A percentile compares a stretch with the other conserved stretches of the same genome.
Evolutionary conservation across 2,113 vertebrate species (phyloP).

Genomic region (Actenoides lindsayi): DNA sequence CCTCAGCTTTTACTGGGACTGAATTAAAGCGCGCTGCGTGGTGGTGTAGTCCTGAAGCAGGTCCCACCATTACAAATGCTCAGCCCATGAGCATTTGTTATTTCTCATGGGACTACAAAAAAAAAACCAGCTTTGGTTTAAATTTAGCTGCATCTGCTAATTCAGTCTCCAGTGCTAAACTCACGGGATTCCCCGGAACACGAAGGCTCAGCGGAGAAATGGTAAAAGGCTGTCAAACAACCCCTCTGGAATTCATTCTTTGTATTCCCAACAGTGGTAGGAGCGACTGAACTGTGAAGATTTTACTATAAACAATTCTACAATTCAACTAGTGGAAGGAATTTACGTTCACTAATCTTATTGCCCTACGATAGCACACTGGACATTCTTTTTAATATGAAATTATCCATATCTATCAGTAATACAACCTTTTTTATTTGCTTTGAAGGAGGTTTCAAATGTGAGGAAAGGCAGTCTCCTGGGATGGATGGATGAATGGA

Average conservation of each 20-base stretch:
- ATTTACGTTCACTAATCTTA: neutral
- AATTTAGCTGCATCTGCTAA: neutral
- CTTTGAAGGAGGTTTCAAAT: neutral
- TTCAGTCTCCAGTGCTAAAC: neutral
- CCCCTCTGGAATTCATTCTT: neutral
- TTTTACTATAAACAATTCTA: neutral
- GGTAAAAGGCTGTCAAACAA: neutral
- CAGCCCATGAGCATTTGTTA: neutral
- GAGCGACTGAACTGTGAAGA: neutral
- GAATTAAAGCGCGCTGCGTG: neutral
- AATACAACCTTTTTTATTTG: neutral
- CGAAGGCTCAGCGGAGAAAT: neutral
- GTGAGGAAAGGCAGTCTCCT: neutral
- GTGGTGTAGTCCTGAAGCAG: neutral
- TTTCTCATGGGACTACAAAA: neutral
- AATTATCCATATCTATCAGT: neutral
- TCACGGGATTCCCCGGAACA: neutral
- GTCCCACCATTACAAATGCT: neutral
- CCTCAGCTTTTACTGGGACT: neutral
- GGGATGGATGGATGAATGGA: too few relatives aligned
- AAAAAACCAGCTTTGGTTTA: neutral
- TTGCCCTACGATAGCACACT: neutral
- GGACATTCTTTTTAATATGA: neutral
- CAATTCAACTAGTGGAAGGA: neutral
- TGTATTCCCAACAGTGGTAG: neutral